phyloP scores from a whole-genome alignment of 1,140 invertebrate genomes.

The Drosophila dunni region DNA sequence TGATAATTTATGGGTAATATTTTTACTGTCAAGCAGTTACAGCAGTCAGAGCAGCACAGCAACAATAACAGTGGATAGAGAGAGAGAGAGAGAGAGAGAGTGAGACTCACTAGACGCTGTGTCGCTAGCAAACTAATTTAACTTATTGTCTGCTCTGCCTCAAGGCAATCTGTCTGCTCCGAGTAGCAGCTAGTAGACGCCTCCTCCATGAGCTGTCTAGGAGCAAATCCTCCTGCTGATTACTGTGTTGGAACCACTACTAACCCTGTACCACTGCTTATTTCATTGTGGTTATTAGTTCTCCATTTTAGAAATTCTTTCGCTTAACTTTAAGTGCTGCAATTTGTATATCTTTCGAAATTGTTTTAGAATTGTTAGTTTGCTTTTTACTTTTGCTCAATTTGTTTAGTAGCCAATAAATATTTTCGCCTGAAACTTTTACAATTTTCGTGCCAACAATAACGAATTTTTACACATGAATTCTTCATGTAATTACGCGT shows the following conservation, averaged over 20 bases:
- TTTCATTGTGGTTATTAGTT: constrained; percentile 23
- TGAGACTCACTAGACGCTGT: neutral
- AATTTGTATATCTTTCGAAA: too few species aligned
- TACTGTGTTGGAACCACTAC: too few species aligned
- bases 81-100: neutral
- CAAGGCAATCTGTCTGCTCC: constrained; percentile 1
- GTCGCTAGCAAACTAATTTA: constrained; percentile 59
- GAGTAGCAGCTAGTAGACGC: too few species aligned
- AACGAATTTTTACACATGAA: constrained; percentile 73
- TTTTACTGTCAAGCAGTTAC: constrained; percentile 60
- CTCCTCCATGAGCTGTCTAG: too few species aligned
- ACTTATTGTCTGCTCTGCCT: constrained; percentile 51
- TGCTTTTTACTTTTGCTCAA: neutral
- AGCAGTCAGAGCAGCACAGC: neutral
- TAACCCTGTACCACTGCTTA: constrained; percentile 8
- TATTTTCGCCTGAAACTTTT: constrained; percentile 50
- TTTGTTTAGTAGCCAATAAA: constrained; percentile 49
- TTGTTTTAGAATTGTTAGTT: too few species aligned
- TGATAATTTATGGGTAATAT: constrained; percentile 79
- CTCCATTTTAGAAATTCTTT: neutral
- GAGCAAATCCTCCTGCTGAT: too few species aligned
- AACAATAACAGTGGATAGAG: neutral
- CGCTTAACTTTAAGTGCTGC: neutral
- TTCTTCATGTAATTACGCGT: constrained; percentile 77
- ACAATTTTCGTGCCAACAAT: constrained; percentile 55